Base-by-base conservation (phyloP, 2,888 invertebrate genomes). In the Hydropsyche betteni region DNA sequence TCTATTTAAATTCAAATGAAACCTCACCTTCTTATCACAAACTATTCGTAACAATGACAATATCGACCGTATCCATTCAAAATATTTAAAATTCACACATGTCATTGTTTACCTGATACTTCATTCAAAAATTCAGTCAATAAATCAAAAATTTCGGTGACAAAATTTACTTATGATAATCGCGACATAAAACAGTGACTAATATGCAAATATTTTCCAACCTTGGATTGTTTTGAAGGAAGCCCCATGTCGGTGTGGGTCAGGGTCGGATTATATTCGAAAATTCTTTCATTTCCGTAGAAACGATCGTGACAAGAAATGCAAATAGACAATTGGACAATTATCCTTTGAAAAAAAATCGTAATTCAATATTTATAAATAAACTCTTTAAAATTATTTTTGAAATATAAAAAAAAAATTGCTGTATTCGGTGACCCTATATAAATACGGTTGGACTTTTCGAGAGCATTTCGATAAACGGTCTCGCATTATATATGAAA, bases 171-270 rank as follows among this genome's bases (percentile, higher is more conserved):
- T 44, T 44, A 44, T 44, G 44, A n/a, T 55, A 55, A 55, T 16
- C 6, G 6, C n/a, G 1, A 55, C n/a, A 3, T 7, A 55, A 55
- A 55, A 55, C 55, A 16, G 16, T 55, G 55, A 55, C n/a, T 55
- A 55, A 55, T 55, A 55, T n/a, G 8, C n/a, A n/a, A 55, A 55
- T 55, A 14, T 55, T 55, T n/a, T 10, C 16, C n/a, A 55, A 16
- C 55, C 55, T 55, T 55, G 55, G 16, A 55, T 55, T 16, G 55
- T 55, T 55, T 55, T 16, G 55, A 55, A 55, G 55, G 55, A 55
- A 55, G 55, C 12, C 55, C 55, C 55, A 10, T 55, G 55, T n/a
- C n/a, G 55, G 55, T 55, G 55, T 55, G 55, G 55, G 55, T 55
- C 55, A 55, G 55, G 55, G 55, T 55, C 55, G 55, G 10, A 8